Conservation (phyloP, 1,140 invertebrate genomes). For the Drosophila orena region DNA sequence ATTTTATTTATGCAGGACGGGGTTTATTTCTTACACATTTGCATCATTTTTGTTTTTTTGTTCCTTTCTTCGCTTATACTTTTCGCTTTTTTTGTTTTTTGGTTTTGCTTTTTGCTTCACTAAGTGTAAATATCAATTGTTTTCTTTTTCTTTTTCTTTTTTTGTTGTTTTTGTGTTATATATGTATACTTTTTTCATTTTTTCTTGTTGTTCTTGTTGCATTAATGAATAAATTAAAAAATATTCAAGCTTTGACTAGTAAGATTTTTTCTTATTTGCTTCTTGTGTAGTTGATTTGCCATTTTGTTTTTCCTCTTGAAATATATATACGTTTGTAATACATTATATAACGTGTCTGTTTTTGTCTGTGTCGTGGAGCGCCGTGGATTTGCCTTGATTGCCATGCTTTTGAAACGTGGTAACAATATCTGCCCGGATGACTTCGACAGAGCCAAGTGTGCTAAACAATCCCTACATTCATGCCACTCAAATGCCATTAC, state of each 20-base stretch:
- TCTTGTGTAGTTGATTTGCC: constrained; percentile 60
- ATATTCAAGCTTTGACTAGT: constrained; percentile 83
- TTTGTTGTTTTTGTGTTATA: constrained; percentile 54
- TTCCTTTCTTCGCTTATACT: constrained; percentile 48
- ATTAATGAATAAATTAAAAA: constrained; percentile 82
- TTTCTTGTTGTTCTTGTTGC: constrained; percentile 57
- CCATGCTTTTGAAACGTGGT: neutral
- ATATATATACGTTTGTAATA: constrained; percentile 60
- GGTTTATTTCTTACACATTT: constrained; percentile 85
- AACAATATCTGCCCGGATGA: neutral
- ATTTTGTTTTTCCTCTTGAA: constrained; percentile 48
- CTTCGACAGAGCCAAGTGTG: neutral
- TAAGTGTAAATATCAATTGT: constrained; percentile 84
- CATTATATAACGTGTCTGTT: constrained; percentile 43
- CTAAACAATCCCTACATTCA: neutral
- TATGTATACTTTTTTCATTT: constrained; percentile 67
- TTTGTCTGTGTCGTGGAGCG: neutral
- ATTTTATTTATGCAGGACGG: constrained; percentile 84
- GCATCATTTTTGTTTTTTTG: constrained; percentile 64
- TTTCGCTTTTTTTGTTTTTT: constrained; percentile 56
- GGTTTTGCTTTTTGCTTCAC: constrained; percentile 67
- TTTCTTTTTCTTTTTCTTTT: constrained; percentile 61
- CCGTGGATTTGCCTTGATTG: neutral
- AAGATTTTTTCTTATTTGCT: constrained; percentile 66
- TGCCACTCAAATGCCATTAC: neutral